phyloP scores from a whole-genome alignment of 2,888 invertebrate genomes.

The Erebia ligea region DNA sequence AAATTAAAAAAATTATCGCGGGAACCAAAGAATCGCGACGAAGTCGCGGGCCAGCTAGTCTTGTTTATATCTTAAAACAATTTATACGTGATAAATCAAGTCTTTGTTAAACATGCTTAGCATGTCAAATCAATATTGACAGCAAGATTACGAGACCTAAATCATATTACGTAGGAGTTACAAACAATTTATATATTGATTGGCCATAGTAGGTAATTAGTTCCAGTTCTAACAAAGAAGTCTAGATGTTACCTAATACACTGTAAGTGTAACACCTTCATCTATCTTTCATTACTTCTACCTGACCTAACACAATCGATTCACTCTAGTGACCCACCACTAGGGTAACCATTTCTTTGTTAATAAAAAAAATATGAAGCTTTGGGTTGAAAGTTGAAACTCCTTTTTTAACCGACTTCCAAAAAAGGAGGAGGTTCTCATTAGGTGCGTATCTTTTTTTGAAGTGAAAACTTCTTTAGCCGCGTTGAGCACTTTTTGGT shows the following conservation, averaged over 20 bases:
- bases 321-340: not conserved
- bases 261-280: slow-evolving; percentile 6
- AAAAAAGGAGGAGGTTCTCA: too few species aligned
- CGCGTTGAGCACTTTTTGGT: too few species aligned
- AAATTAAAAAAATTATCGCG: too few species aligned
- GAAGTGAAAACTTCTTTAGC: too few species aligned
- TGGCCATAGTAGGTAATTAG: not conserved
- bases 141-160: not conserved
- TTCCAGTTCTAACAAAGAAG: not conserved
- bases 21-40: too few species aligned
- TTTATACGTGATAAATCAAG: too few species aligned
- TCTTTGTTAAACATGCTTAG: not conserved
- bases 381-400: too few species aligned
- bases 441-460: too few species aligned
- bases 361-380: too few species aligned
- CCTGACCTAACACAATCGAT: not conserved
- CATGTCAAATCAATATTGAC: not conserved
- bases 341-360: not conserved
- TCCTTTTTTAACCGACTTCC: too few species aligned
- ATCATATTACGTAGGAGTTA: not conserved
- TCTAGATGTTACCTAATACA: not conserved
- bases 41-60: too few species aligned
- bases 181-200: not conserved
- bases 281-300: slow-evolving; percentile 3
- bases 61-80: too few species aligned